phyloP scores from a whole-genome alignment of 1,140 invertebrate genomes.

The Diachasmimorpha longicaudata region DNA sequence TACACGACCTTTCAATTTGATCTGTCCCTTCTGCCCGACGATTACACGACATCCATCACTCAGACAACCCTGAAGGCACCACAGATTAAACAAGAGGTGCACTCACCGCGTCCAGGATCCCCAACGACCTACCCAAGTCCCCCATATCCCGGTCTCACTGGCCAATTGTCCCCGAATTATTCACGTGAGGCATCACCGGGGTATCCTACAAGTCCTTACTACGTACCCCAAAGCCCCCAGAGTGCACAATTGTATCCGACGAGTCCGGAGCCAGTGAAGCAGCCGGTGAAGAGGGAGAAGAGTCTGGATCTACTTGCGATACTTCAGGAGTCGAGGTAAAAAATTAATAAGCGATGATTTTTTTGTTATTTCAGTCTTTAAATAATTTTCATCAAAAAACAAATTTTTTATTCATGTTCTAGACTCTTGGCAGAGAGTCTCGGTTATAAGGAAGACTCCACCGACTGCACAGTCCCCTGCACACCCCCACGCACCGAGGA shows the following conservation, averaged over 20 bases:
- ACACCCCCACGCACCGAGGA: constrained; percentile 58
- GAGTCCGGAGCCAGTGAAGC: constrained; percentile 57
- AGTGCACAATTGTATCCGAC: constrained; percentile 65
- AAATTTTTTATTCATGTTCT: constrained; percentile 9
- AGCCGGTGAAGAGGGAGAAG: constrained; percentile 63
- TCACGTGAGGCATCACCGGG: constrained; percentile 66
- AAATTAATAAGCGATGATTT: too few relatives aligned
- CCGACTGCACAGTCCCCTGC: constrained; percentile 59
- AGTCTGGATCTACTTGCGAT: constrained; percentile 60
- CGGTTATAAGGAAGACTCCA: constrained; percentile 59
- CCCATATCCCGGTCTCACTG: constrained; percentile 64
- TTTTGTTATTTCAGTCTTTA: too few relatives aligned
- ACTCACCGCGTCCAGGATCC: constrained; percentile 53
- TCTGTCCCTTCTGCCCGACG: constrained; percentile 74
- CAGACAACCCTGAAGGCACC: constrained; percentile 46
- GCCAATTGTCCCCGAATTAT: constrained; percentile 65
- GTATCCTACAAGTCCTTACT: constrained; percentile 68
- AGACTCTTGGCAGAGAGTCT: constrained; percentile 59
- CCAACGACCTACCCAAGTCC: constrained; percentile 64
- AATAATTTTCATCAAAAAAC: too few relatives aligned
- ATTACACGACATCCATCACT: constrained; percentile 51
- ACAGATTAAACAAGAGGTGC: constrained; percentile 57
- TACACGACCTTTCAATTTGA: constrained; percentile 75
- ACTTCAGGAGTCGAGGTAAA: constrained; percentile 60
- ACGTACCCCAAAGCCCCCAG: constrained; percentile 58